Percentiles rank a stretch among this genome's conserved stretches.
Evolutionary conservation across 2,113 vertebrate species (phyloP).

Genomic region (Cochlearius cochlearius): DNA sequence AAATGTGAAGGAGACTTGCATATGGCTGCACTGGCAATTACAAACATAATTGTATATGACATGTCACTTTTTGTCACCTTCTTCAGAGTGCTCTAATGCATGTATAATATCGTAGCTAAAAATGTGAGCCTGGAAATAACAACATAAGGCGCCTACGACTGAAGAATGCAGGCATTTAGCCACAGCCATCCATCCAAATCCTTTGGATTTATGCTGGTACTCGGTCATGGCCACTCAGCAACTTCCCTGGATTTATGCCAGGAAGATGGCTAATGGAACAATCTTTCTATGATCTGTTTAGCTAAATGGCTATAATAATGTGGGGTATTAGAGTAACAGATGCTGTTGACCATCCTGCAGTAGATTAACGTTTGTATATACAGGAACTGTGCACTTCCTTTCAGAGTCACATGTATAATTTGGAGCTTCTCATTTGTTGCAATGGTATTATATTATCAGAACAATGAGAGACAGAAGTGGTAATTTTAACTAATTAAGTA

Average conservation of each 20-base stretch:
- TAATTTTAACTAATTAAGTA: not conserved
- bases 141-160: not conserved
- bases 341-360: constrained; percentile 39
- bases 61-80: not conserved
- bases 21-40: not conserved
- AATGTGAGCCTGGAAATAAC: not conserved
- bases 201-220: not conserved
- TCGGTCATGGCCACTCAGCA: not conserved
- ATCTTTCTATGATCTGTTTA: constrained; percentile 36
- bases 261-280: constrained; percentile 1
- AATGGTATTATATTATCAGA: not conserved
- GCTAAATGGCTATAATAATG: constrained; percentile 32
- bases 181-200: not conserved
- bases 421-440: constrained; percentile 36
- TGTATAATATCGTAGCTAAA: not conserved
- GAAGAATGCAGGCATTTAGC: not conserved
- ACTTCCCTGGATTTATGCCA: constrained; percentile 17
- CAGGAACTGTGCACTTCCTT: constrained; percentile 31
- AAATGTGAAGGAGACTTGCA: not conserved
- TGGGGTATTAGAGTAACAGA: constrained; percentile 27
- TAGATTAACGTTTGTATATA: constrained; percentile 15
- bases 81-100: not conserved
- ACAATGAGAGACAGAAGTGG: not conserved
- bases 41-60: not conserved
- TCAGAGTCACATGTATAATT: not conserved